Percentiles rank a stretch among this genome's conserved stretches.
Evolutionary conservation across 1,140 invertebrate genomes (phyloP).

Genomic region (Orius laevigatus): DNA sequence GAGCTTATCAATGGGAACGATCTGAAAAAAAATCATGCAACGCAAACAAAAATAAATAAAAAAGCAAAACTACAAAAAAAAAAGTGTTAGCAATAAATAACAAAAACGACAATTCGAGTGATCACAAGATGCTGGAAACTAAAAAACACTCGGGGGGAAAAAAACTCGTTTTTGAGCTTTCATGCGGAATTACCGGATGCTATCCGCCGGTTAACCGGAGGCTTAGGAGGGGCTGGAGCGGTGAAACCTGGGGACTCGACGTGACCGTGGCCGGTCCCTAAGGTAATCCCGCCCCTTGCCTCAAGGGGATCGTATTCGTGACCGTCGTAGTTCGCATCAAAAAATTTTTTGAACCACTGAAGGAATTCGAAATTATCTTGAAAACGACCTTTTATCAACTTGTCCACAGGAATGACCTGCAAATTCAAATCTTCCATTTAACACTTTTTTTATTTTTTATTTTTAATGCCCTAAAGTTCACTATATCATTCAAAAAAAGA

Average conservation of each 20-base stretch:
- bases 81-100: no score
- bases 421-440: no score
- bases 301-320: constrained; percentile 78
- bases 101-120: constrained; percentile 6
- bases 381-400: constrained; percentile 83
- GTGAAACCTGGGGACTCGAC: constrained; percentile 12
- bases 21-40: constrained; percentile 38
- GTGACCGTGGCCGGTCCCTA: constrained; percentile 43
- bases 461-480: no score
- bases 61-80: constrained; percentile 26
- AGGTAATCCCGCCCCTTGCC: constrained; percentile 63
- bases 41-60: constrained; percentile 21
- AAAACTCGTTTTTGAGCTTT: neutral
- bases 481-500: no score
- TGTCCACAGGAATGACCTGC: constrained; percentile 75
- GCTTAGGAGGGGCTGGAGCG: constrained; percentile 11
- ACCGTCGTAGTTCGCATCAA: constrained; percentile 92
- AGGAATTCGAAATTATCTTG: constrained; percentile 99
- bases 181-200: constrained; percentile 10
- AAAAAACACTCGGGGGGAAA: no score
- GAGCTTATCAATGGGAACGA: constrained; percentile 73
- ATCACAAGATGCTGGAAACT: no score
- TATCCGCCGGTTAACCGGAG: constrained; percentile 13
- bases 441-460: no score
- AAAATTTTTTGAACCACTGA: constrained; percentile 99